A percentile compares a stretch with the other conserved stretches of the same genome.
Evolutionary conservation across 2,888 invertebrate genomes (phyloP).

Genomic region (Peribatodes rhomboidaria): DNA sequence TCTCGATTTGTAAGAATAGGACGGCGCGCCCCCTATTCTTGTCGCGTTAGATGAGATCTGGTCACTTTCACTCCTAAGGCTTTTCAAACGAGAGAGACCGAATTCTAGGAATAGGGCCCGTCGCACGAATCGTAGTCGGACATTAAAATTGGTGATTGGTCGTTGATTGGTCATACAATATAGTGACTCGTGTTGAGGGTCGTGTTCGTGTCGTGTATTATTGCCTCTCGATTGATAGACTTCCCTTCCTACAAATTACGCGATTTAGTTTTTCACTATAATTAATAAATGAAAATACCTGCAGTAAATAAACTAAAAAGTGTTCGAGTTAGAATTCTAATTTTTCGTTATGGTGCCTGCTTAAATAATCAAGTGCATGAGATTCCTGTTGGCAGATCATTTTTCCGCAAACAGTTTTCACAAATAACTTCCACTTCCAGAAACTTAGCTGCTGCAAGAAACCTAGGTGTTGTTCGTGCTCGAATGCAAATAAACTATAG

Average conservation of each 20-base stretch:
- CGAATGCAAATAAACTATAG: conserved; percentile 2
- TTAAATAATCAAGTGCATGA: neutral
- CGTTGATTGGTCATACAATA: no score
- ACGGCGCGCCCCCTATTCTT: no score
- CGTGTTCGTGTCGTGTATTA: neutral
- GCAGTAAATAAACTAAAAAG: conserved; percentile 21
- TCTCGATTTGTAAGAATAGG: no score
- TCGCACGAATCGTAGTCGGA: no score
- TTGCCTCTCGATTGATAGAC: conserved; percentile 12
- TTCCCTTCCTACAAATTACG: conserved; percentile 2
- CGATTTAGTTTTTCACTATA: conserved; percentile 14
- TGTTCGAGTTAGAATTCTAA: neutral
- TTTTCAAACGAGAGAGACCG: no score
- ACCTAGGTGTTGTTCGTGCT: neutral
- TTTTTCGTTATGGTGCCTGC: neutral
- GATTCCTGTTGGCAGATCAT: neutral
- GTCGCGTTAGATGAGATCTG: no score
- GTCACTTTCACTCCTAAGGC: no score
- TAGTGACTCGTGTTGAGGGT: no score
- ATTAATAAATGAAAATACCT: conserved; percentile 18
- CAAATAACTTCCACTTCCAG: conserved; percentile 5
- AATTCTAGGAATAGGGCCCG: no score
- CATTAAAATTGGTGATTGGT: no score
- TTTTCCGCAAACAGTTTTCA: conserved; percentile 5
- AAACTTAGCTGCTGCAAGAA: conserved; percentile 3